phyloP scores from a whole-genome alignment of 2,797 vertebrate species.

The Myotis planiceps region DNA sequence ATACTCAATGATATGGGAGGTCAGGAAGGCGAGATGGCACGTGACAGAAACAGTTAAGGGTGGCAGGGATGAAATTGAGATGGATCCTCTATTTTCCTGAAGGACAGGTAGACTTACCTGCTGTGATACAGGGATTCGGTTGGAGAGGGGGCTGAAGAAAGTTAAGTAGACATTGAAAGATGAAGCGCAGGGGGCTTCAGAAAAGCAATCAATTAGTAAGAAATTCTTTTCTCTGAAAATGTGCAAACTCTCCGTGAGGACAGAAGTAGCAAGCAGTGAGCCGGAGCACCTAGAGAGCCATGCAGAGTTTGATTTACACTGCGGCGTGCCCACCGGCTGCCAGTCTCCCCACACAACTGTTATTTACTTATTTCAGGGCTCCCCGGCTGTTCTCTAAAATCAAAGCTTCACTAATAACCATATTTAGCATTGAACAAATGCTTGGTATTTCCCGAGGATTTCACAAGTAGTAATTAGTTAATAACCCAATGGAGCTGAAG shows the following conservation, averaged over 20 bases:
- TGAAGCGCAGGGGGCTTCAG: background rate
- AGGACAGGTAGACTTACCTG: background rate
- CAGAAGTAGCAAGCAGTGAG: background rate
- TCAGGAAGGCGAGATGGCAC: background rate
- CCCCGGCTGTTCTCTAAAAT: conserved; percentile 52
- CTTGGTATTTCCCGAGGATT: conserved; percentile 57
- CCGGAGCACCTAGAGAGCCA: background rate
- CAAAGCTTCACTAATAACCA: conserved; percentile 61
- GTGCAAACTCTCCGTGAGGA: background rate
- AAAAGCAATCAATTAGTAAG: background rate
- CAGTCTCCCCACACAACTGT: conserved; percentile 8
- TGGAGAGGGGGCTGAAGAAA: background rate
- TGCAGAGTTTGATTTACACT: background rate
- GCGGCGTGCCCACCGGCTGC: rapidly evolving
- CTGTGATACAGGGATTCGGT: background rate
- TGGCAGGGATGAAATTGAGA: background rate
- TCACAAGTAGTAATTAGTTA: conserved; percentile 59
- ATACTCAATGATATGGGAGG: background rate
- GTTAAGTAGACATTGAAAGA: background rate
- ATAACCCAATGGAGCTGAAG: conserved; percentile 1
- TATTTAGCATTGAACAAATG: conserved; percentile 35
- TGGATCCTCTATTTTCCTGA: background rate
- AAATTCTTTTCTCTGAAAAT: conserved; percentile 29
- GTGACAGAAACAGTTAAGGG: background rate
- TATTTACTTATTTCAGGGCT: conserved; percentile 38